Conservation (phyloP, 2,888 invertebrate genomes). For the Hermodice carunculata region DNA sequence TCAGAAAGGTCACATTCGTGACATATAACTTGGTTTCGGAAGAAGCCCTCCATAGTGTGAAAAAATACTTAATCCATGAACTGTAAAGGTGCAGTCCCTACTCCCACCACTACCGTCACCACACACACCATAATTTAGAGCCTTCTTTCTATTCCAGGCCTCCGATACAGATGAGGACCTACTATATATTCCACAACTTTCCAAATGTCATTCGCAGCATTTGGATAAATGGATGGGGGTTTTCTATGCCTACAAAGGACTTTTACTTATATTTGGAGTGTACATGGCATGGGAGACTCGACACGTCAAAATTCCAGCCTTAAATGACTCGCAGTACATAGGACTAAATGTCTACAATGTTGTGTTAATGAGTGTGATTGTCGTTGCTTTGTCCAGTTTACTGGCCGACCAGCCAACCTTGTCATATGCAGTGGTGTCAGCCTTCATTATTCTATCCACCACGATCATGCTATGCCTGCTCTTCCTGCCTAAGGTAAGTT, state of each 20-base stretch:
- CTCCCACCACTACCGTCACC: too few species aligned
- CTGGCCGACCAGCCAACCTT: conserved; percentile 77
- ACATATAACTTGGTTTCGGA: too few species aligned
- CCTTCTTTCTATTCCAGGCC: conserved; percentile 1
- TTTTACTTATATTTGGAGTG: conserved; percentile 88
- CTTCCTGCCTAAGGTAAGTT: conserved; percentile 83
- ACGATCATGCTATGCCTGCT: conserved; percentile 88
- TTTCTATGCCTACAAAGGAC: conserved; percentile 90
- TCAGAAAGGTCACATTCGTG: too few species aligned
- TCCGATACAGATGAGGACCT: conserved; percentile 60
- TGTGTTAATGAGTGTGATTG: conserved; percentile 86
- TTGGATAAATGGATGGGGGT: conserved; percentile 91
- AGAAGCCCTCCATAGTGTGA: too few species aligned
- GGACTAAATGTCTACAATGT: conserved; percentile 92
- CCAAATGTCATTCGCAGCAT: conserved; percentile 89
- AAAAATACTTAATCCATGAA: too few species aligned
- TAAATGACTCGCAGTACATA: conserved; percentile 95
- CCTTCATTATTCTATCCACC: conserved; percentile 86
- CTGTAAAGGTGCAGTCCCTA: too few species aligned
- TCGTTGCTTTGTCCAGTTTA: conserved; percentile 89
- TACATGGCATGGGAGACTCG: conserved; percentile 96
- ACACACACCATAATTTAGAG: not conserved
- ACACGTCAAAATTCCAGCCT: conserved; percentile 86
- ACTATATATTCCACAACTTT: conserved; percentile 77
- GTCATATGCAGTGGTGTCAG: conserved; percentile 76